Base-by-base conservation (phyloP, 2,888 invertebrate species). In the Watsonalla cultraria region DNA sequence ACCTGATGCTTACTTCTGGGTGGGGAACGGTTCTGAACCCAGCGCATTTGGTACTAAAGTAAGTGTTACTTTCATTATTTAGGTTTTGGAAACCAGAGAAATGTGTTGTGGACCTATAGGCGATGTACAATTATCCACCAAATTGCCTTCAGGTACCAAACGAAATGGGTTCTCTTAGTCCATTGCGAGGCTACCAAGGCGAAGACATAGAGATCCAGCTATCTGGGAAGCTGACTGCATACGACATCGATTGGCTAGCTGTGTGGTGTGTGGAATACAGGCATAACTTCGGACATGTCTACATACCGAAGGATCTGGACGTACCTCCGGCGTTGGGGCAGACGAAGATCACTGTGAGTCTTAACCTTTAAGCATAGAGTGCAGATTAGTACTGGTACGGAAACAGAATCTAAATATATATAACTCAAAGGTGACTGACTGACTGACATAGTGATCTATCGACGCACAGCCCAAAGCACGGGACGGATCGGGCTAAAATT, bases 1-100 rank as follows among this genome's bases (percentile, higher is more conserved):
- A 0, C 97, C 97, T 0, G 97, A 97, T 77, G 97, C 97, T 0
- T 97, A 96, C 84, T 98, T 98, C 85, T 97, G 96, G 96, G 97
- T 97, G n/a, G 97, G 98, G 13, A 97, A 94, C 68, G 97, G 97
- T 5, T 90, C 94, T 0, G 95, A 96, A 64, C 97, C 97, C 0
- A 94, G 93, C 69, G 91, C 95, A 14, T 94, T 94, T 82, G 97
- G 97, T 35, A 94, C 94, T 65, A 97, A 97, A 92, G 94, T 94
- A 50, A 62, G 65, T 54, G 7, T 39, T 45, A 35, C 9, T 50
- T 7, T 45, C 24, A 33, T 46, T 7, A 5, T 42, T 15, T 51
- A 47, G 14, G 7, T 34, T 54, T 51, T 46, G 34, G 51, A 24
- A 35, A 35, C 35, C 35, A 7, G 6, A 35, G 35, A 35, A 7